phyloP scores from a whole-genome alignment of 1,140 invertebrate species.

The Drosophila repletoides region DNA sequence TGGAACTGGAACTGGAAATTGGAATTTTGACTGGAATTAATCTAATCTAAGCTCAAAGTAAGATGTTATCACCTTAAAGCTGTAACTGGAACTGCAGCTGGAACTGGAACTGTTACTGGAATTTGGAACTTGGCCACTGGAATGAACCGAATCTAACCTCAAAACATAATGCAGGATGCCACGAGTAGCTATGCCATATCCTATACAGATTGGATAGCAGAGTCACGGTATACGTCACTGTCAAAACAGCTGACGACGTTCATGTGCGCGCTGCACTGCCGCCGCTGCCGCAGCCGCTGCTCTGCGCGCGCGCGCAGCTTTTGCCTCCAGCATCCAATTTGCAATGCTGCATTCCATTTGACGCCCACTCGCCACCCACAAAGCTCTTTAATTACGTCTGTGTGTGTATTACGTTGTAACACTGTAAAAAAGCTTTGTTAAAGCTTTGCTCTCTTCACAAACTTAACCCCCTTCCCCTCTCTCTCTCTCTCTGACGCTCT shows the following conservation, averaged over 20 bases:
- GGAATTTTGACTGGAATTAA: too few species aligned
- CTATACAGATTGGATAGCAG: slow-evolving; percentile 67
- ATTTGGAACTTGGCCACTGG: too few species aligned
- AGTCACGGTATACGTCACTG: slow-evolving; percentile 50
- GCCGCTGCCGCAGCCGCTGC: too few species aligned
- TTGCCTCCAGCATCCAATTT: too few species aligned
- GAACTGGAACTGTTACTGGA: neutral
- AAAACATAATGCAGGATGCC: slow-evolving; percentile 61
- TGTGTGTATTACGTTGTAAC: slow-evolving; percentile 33
- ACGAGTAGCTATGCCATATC: slow-evolving; percentile 59
- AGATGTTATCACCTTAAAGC: too few species aligned
- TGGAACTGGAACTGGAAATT: too few species aligned
- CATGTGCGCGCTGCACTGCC: slow-evolving; percentile 29
- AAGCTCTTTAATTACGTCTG: slow-evolving; percentile 7
- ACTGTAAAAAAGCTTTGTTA: slow-evolving; percentile 39
- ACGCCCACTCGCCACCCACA: slow-evolving; percentile 5
- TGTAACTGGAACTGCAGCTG: neutral
- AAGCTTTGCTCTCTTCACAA: too few species aligned
- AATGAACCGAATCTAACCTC: too few species aligned
- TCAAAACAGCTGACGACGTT: slow-evolving; percentile 18
- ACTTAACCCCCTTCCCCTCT: neutral
- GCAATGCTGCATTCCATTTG: neutral
- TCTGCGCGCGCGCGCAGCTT: too few species aligned
- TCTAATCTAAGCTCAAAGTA: too few species aligned
- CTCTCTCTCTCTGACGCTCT: neutral